These are phyloP conservation scores for Lipophrys pholis DNA, from an alignment of 2,113 vertebrate species.

Conservation along the genomic window DNA sequence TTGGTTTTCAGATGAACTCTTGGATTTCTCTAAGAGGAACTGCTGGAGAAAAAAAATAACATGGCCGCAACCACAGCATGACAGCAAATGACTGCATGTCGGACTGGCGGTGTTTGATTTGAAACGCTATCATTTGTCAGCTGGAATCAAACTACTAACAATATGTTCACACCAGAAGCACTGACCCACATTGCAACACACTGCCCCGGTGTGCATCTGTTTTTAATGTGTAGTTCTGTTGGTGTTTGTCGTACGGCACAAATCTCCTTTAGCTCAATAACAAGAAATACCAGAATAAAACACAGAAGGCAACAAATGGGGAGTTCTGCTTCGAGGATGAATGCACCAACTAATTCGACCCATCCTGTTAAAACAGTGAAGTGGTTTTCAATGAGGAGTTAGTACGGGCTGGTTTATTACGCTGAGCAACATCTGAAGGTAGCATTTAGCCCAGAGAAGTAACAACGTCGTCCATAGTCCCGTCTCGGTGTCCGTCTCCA, in stretches of 20 bases:
- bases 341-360: conserved; percentile 18
- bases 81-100: conserved; percentile 4
- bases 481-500: conserved; percentile 28
- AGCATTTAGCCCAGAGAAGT: conserved; percentile 22
- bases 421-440: conserved; percentile 38
- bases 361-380: conserved; percentile 56
- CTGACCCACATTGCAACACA: conserved; percentile 45
- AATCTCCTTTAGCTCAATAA: conserved; percentile 32
- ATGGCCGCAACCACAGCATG: not conserved
- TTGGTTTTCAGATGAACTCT: conserved; percentile 29
- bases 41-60: not conserved
- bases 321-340: conserved; percentile 37
- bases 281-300: conserved; percentile 32
- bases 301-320: conserved; percentile 18
- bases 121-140: conserved; percentile 15
- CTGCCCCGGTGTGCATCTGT: conserved; percentile 36
- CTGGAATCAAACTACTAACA: conserved; percentile 32
- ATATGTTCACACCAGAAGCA: conserved; percentile 40
- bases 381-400: conserved; percentile 52
- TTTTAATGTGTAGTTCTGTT: conserved; percentile 17
- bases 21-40: conserved; percentile 40
- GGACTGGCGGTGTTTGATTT: conserved; percentile 1
- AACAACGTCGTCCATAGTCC: conserved; percentile 15
- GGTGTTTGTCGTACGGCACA: conserved; percentile 26
- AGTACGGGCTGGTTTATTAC: conserved; percentile 57